A percentile compares a stretch with the other conserved stretches of the same genome.
phyloP scores from a whole-genome alignment of 1,140 invertebrate species.

The Onthophagus taurus region DNA sequence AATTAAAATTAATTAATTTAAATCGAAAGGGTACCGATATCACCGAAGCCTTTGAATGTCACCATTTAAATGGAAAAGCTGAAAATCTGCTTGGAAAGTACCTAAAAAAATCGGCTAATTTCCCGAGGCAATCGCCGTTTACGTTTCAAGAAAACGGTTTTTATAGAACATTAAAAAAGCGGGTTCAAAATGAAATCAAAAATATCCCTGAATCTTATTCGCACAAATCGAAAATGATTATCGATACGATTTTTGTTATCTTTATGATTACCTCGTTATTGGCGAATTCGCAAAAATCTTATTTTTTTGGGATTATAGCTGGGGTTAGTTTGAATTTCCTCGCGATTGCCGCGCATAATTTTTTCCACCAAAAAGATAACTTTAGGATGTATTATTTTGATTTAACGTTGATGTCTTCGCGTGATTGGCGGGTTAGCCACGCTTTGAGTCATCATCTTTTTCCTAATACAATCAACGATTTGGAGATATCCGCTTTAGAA shows the following conservation, averaged over 20 bases:
- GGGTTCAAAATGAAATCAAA: slow-evolving; percentile 35
- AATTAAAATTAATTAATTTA: neutral
- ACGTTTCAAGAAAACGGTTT: slow-evolving; percentile 59
- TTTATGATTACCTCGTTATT: slow-evolving; percentile 44
- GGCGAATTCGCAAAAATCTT: slow-evolving; percentile 41
- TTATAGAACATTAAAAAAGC: slow-evolving; percentile 51
- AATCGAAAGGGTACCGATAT: slow-evolving; percentile 52
- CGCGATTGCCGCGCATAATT: slow-evolving; percentile 63
- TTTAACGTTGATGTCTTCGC: slow-evolving; percentile 52
- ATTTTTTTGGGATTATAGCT: slow-evolving; percentile 37
- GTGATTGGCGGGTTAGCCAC: slow-evolving; percentile 69
- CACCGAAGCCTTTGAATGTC: slow-evolving; percentile 58
- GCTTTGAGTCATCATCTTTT: slow-evolving; percentile 71
- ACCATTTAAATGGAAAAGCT: slow-evolving; percentile 44
- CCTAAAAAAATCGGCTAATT: slow-evolving; percentile 43
- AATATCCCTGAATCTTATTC: slow-evolving; percentile 26
- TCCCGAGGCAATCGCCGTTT: slow-evolving; percentile 47
- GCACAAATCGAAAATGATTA: slow-evolving; percentile 41
- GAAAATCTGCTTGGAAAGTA: slow-evolving; percentile 49
- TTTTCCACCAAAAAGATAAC: slow-evolving; percentile 68
- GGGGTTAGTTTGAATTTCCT: slow-evolving; percentile 49
- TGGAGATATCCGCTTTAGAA: slow-evolving; percentile 61
- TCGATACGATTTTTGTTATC: slow-evolving; percentile 43
- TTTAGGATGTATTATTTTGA: slow-evolving; percentile 78
- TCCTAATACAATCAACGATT: slow-evolving; percentile 67